A percentile compares a stretch with the other conserved stretches of the same genome.
Evolutionary conservation across 2,888 invertebrate genomes (phyloP).

Genomic region (Sipunculus nudus): DNA sequence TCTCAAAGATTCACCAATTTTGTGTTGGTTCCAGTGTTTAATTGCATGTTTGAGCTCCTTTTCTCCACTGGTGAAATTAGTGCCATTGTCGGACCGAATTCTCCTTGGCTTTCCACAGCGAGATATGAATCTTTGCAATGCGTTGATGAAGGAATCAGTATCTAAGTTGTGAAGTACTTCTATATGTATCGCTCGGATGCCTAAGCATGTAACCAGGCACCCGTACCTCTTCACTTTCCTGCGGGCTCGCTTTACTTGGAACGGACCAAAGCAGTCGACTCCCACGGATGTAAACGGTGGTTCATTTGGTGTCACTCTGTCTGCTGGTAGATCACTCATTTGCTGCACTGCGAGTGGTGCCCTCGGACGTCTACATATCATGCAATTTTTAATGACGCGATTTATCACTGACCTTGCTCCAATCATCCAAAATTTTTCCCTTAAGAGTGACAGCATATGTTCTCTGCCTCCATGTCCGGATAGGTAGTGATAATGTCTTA

Average conservation of each 20-base stretch:
- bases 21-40: background rate
- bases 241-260: background rate
- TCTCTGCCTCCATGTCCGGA: constrained; percentile 1
- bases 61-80: background rate
- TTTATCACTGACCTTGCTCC: no score
- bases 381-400: no score
- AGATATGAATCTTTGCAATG: constrained; percentile 3
- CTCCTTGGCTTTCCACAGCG: background rate
- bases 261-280: background rate
- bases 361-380: no score
- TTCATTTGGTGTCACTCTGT: background rate
- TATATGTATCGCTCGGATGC: constrained; percentile 1
- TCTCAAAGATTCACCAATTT: background rate
- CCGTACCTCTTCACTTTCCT: background rate
- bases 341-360: no score
- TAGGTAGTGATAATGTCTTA: no score
- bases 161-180: background rate
- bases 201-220: background rate
- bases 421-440: constrained; percentile 1
- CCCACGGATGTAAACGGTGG: background rate
- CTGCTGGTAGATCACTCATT: constrained; percentile 1
- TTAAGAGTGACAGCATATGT: background rate
- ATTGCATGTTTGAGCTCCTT: background rate
- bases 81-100: constrained; percentile 7
- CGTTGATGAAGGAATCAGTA: constrained; percentile 8